Evolutionary conservation across 2,888 invertebrate genomes (phyloP), one percentile per base, ranked within the genome.

Genomic region (Sialis fuliginosa): DNA sequence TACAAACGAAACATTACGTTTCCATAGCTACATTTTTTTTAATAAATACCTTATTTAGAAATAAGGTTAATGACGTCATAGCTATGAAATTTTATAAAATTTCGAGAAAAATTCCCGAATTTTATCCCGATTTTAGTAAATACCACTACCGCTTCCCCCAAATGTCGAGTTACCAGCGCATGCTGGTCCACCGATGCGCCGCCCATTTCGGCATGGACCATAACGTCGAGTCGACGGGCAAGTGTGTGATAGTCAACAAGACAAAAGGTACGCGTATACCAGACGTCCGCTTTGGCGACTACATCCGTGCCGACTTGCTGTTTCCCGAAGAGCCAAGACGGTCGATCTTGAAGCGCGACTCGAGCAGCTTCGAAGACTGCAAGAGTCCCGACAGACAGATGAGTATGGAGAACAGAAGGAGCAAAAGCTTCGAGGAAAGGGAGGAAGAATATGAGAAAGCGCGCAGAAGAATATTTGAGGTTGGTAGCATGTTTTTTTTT

Each of bases 121-220:
- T 48, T 44, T 34, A 39, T 44, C 34, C 50, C 37, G 49, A 45
- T 60, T 60, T 1, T 61, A 82, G 82, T n/a, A 77, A 77, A 52
- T 75, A 77, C 56, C 77, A 81, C 59, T 81, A 83, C 56, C 85
- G 85, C 57, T 93, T 95, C 67, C 88, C 88, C 12, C 82, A 83
- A 61, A 89, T 92, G 84, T 86, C 91, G 50, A 92, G 93, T 46
- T 96, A 96, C 71, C 91, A 93, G 52, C 78, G 96, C 33, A 92
- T 96, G 93, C 67, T 96, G 56, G 90, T 95, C 2, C 96, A 96
- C 63, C 80, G 95, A 33, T 86, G 89, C 50, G 91, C 95, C 0
- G 84, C 91, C 12, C 87, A 87, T 60, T 95, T 93, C 68, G 91
- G 92, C 48, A 80, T 96, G 73, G 87, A 90, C 47, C 95, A 96